A percentile compares a stretch with the other conserved stretches of the same genome.
These are phyloP conservation scores for Drosophila repleta DNA, from an alignment of 1,140 invertebrate species.

Conservation along the genomic window DNA sequence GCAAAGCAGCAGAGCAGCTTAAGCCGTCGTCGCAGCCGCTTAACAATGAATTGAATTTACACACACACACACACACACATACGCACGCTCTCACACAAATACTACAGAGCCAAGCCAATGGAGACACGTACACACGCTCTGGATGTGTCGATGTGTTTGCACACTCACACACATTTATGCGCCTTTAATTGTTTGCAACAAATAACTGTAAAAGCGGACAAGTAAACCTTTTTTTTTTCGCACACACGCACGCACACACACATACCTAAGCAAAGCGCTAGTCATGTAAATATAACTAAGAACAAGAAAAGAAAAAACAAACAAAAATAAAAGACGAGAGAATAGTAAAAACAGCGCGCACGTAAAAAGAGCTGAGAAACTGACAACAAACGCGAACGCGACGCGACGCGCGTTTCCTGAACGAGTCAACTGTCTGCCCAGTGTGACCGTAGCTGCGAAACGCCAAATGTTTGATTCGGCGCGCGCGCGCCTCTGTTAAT, in stretches of 20 bases:
- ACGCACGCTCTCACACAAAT: slow-evolving; percentile 20
- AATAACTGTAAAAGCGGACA: slow-evolving; percentile 64
- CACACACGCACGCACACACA: slow-evolving; percentile 21
- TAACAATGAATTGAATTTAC: slow-evolving; percentile 52
- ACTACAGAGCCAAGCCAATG: slow-evolving; percentile 26
- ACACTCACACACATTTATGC: slow-evolving; percentile 16
- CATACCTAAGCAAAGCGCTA: slow-evolving; percentile 17
- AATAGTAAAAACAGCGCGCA: slow-evolving; percentile 41
- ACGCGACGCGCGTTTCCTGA: slow-evolving; percentile 68
- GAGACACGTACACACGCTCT: slow-evolving; percentile 49
- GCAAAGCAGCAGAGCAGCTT: slow-evolving; percentile 23
- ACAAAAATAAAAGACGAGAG: slow-evolving; percentile 28
- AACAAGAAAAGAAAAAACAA: slow-evolving; percentile 31
- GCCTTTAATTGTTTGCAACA: slow-evolving; percentile 66
- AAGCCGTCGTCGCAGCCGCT: slow-evolving; percentile 33
- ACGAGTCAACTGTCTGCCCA: slow-evolving; percentile 51
- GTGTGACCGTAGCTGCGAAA: slow-evolving; percentile 39
- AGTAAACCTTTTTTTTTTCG: slow-evolving; percentile 38
- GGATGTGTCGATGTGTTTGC: slow-evolving; percentile 34
- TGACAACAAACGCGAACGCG: slow-evolving; percentile 64
- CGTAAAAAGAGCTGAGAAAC: slow-evolving; percentile 40
- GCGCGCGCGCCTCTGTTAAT: slow-evolving; percentile 45
- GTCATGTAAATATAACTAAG: slow-evolving; percentile 17
- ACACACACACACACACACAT: slow-evolving; percentile 37
- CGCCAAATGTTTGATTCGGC: slow-evolving; percentile 31